Evolutionary conservation across 30 jellyfish, hydroid and myxozoan species (phyloP), one percentile per base, ranked within the genome.

Genomic region (Haliclystus octoradiatus): DNA sequence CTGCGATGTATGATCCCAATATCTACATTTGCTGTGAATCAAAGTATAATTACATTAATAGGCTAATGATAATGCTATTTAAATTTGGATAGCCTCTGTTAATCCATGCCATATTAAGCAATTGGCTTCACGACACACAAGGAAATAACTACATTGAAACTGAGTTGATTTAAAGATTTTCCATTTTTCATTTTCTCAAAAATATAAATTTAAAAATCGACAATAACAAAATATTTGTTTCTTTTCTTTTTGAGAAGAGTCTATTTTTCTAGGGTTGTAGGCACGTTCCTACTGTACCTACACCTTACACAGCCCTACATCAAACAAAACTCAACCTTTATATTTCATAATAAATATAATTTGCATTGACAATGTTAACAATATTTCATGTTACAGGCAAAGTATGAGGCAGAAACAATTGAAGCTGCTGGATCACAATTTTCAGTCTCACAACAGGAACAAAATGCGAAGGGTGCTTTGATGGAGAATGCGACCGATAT

Each of bases 401-500:
- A 89, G 52, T 89, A 65, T 69, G 69, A 34, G 7, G 95, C 98
- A 9, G 94, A 89, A 61, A 79, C 70, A 34, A 63, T 77, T 77
- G 79, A 79, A 33, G 74, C 29, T 9, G 81, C 71, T 24, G 97
- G 93, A 15, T 75, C 95, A n/a, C 98, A 89, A 72, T 89, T 89
- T 75, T 79, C 98, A 24, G 74, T 89, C 12, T 89, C 98, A 1
- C 98, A 89, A 67, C 98, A 89, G 77, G 95, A 81, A 52, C 92
- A 82, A 69, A 31, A 91, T 23, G 75, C 94, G 0, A 89, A 89
- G 64, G 98, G 95, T 7, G 98, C 98, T 22, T 30, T 82, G 31
- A 78, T 89, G 5, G 98, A 89, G 72, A 89, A 89, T 89, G 93
- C 95, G 25, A 81, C 94, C 33, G 98, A 89, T 65, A 82, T 89